Percentiles rank a stretch among this genome's conserved stretches.
Conservation (phyloP, 2,888 invertebrate species). For the Acholoe squamosa region DNA sequence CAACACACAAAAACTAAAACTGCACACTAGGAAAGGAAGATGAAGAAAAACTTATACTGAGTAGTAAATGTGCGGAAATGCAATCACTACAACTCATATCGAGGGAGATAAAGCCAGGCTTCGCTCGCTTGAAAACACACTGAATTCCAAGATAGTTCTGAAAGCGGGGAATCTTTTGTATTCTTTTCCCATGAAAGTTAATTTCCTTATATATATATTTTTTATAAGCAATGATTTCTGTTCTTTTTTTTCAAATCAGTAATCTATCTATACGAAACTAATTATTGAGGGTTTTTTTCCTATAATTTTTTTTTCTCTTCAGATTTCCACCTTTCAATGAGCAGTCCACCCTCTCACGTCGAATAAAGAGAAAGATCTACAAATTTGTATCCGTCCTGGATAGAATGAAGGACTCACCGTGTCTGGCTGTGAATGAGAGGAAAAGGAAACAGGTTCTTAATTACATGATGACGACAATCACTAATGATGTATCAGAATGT, state of each 20-base stretch:
- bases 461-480: slow-evolving; percentile 27
- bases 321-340: slow-evolving; percentile 15
- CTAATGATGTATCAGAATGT: not conserved
- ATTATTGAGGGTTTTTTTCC: not conserved
- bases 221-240: not conserved
- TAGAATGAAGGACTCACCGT: slow-evolving; percentile 40
- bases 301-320: not conserved
- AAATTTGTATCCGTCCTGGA: slow-evolving; percentile 38
- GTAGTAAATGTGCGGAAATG: not conserved
- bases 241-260: not conserved
- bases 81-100: not conserved
- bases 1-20: slow-evolving; percentile 4
- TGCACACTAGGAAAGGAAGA: not conserved
- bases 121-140: slow-evolving; percentile 24
- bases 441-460: slow-evolving; percentile 34
- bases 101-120: not conserved
- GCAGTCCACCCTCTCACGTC: not conserved
- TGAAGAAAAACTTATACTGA: not conserved
- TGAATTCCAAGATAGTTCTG: not conserved
- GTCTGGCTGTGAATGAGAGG: slow-evolving; percentile 23
- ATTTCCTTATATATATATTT: not conserved
- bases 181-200: not conserved
- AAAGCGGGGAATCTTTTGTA: not conserved
- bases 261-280: not conserved
- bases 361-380: slow-evolving; percentile 35